Conservation (phyloP, 2,888 invertebrate species). For the Acanthacorydalis orientalis region DNA sequence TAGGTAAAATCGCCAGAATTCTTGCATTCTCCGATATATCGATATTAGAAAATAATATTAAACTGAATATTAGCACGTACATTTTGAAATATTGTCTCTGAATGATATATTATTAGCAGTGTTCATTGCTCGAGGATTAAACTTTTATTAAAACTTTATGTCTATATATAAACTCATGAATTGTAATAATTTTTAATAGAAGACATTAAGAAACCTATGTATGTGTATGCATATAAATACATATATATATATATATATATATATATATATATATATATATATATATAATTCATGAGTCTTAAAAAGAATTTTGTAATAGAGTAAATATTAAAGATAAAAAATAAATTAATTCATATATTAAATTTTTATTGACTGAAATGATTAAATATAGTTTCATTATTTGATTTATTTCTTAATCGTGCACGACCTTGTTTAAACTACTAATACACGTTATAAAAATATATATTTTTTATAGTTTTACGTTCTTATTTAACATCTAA, state of each 20-base stretch:
- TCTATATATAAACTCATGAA: no score
- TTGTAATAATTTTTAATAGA: no score
- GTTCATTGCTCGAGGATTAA: no score
- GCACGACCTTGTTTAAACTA: background rate
- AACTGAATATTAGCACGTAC: background rate
- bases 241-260: constrained; percentile 1
- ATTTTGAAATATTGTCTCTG: no score
- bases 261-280: no score
- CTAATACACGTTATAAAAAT: background rate
- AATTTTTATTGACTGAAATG: background rate
- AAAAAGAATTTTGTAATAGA: no score
- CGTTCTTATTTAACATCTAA: background rate
- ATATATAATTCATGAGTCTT: no score
- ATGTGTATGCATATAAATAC: background rate
- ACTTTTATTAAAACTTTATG: no score
- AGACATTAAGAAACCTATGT: background rate
- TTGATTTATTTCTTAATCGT: background rate
- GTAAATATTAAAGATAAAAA: no score
- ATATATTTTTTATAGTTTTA: background rate
- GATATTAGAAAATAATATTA: background rate
- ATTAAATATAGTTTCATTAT: background rate
- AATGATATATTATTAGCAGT: no score
- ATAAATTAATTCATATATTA: no score
- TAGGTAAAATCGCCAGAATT: constrained; percentile 14
- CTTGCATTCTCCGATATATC: constrained; percentile 7